Conservation (phyloP, 1,140 invertebrate genomes). For the Pararge aegeria region DNA sequence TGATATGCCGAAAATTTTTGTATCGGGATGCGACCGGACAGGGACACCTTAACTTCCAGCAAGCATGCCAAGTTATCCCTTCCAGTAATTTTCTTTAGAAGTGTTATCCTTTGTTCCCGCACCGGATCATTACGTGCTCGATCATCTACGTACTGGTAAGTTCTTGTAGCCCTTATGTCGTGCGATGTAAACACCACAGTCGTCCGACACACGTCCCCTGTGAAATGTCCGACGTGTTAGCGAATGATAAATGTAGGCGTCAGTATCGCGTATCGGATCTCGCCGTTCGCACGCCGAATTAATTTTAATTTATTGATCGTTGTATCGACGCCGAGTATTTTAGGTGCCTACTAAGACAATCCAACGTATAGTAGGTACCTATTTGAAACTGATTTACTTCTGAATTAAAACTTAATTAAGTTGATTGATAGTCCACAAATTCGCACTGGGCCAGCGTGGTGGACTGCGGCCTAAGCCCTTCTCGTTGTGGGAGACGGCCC, state of each 20-base stretch:
- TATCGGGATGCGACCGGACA: too few relatives aligned
- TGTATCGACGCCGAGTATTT: slow-evolving; percentile 70
- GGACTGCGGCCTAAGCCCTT: too few relatives aligned
- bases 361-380: slow-evolving; percentile 33
- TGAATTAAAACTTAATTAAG: not conserved
- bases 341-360: slow-evolving; percentile 62
- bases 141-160: slow-evolving; percentile 35
- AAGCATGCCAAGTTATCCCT: slow-evolving; percentile 62
- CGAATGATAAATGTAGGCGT: slow-evolving; percentile 79
- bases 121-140: slow-evolving; percentile 59
- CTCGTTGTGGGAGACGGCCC: too few relatives aligned
- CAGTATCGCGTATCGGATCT: slow-evolving; percentile 76
- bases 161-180: slow-evolving; percentile 43
- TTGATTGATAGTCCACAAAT: too few relatives aligned
- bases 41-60: slow-evolving; percentile 40
- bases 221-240: slow-evolving; percentile 76
- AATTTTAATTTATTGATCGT: slow-evolving; percentile 79
- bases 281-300: slow-evolving; percentile 76
- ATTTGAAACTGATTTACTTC: not conserved
- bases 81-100: slow-evolving; percentile 65
- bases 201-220: slow-evolving; percentile 43
- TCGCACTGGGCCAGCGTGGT: too few relatives aligned
- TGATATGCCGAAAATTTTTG: too few relatives aligned
- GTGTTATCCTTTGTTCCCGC: slow-evolving; percentile 65
- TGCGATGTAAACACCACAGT: slow-evolving; percentile 54